Conservation (phyloP, 2,797 vertebrate genomes). For the Sebastes diaconus region DNA sequence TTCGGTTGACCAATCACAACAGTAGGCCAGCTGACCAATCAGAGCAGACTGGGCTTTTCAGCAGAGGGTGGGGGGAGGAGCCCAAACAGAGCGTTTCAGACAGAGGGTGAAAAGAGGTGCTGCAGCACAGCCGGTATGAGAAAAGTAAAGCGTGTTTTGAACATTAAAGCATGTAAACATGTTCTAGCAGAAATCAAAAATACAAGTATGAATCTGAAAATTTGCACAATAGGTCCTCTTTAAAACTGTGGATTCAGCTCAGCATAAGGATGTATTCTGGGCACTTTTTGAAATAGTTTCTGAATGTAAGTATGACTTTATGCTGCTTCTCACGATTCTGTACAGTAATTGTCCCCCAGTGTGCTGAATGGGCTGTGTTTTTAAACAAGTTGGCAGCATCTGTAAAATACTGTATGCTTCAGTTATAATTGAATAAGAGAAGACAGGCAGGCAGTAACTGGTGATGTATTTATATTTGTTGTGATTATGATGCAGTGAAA, state of each 20-base stretch:
- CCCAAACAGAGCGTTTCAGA: too few relatives aligned
- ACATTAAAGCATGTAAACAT: too few relatives aligned
- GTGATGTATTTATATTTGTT: conserved; percentile 10
- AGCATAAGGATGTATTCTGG: not conserved
- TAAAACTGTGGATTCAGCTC: not conserved
- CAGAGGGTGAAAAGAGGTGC: too few relatives aligned
- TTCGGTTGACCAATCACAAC: too few relatives aligned
- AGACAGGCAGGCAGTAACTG: not conserved
- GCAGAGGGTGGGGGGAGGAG: too few relatives aligned
- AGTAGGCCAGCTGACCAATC: too few relatives aligned
- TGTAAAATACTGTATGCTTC: conserved; percentile 12
- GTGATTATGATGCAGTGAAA: not conserved
- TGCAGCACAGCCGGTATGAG: too few relatives aligned
- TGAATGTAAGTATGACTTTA: not conserved
- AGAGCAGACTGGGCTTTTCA: too few relatives aligned
- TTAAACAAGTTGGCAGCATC: conserved; percentile 23
- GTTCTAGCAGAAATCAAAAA: too few relatives aligned
- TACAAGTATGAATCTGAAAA: too few relatives aligned
- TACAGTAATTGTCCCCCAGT: not conserved
- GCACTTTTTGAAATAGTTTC: not conserved
- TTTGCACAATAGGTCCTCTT: not conserved
- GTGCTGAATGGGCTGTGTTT: not conserved
- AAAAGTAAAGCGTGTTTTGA: too few relatives aligned
- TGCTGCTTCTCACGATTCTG: conserved; percentile 27
- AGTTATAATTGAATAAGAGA: conserved; percentile 15